phyloP scores from a whole-genome alignment of 2,113 vertebrate genomes.

The Mastomys natalensis region DNA sequence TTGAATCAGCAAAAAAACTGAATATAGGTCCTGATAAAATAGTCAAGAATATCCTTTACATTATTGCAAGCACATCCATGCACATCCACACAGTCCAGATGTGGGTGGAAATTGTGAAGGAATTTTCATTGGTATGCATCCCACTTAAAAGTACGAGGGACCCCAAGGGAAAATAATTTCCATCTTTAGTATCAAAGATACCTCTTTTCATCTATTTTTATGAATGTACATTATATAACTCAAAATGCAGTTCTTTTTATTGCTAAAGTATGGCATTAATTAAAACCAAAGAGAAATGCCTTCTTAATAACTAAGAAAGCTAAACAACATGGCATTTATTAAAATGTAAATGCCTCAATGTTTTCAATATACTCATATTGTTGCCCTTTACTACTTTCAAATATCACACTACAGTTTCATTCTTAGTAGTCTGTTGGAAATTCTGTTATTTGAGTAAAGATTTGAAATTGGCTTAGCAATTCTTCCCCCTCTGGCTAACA shows the following conservation, averaged over 20 bases:
- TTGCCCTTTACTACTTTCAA: not conserved
- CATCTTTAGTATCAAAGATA: constrained; percentile 51
- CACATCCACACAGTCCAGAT: not conserved
- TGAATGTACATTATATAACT: constrained; percentile 35
- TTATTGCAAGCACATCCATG: not conserved
- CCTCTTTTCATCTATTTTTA: constrained; percentile 58
- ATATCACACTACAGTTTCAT: not conserved
- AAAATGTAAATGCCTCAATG: constrained; percentile 63
- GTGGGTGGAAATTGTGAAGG: constrained; percentile 24
- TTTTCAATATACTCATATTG: not conserved
- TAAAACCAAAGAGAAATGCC: constrained; percentile 47
- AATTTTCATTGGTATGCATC: constrained; percentile 49
- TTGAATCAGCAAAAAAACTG: constrained; percentile 27
- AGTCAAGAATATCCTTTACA: not conserved
- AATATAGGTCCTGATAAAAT: constrained; percentile 18
- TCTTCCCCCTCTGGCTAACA: constrained; percentile 9
- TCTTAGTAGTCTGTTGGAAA: constrained; percentile 21
- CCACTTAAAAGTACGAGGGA: constrained; percentile 40
- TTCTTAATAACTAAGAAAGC: constrained; percentile 57
- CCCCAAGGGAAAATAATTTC: constrained; percentile 53
- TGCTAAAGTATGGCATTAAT: constrained; percentile 50
- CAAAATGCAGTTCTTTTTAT: constrained; percentile 46
- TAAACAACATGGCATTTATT: constrained; percentile 53
- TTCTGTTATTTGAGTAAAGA: constrained; percentile 44
- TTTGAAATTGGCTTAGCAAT: constrained; percentile 38